Evolutionary conservation across 2,888 invertebrate species (phyloP), one percentile per base, ranked within the genome.

Genomic region (Acronicta leporina): DNA sequence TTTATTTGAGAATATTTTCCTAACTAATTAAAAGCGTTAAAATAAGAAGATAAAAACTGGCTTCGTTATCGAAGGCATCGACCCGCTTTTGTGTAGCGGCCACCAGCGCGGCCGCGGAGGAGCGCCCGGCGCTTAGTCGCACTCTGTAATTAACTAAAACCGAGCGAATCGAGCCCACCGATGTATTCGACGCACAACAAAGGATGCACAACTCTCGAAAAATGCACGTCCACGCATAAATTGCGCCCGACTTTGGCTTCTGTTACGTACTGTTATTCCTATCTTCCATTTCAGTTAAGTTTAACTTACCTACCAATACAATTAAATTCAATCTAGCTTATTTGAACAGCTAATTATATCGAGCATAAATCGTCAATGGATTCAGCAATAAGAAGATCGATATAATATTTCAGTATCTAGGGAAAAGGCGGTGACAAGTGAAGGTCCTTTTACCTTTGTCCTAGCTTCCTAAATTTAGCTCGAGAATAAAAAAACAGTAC

Each of bases 1-100:
- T 92, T 92, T 92, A 90, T 92, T 93, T 92, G 91, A 92, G 90
- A 91, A 93, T 93, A 94, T 94, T 94, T 94, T 93, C 94, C 93
- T 93, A 92, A 94, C 93, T 94, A 94, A 94, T 94, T 94, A 94
- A 94, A 93, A 92, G 91, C 92, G 92, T 92, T 87, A 87, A 92
- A 94, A 93, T 92, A 93, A 92, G 92, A 93, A 89, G 90, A 93
- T 90, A 88, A 92, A 92, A 91, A 90, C 88, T 84, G 82, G 88
- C 85, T 89, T 91, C 92, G 92, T 92, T 94, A 94, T 94, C 94
- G 92, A 88, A 88, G 92, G 87, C 92, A 94, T 94, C 94, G 93
- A 91, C 89, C 92, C 90, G 90, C 92, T 91, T 88, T 92, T 94
- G 92, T 92, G 89, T 87, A 83, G 87, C 85, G 94, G 89, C 93